phyloP scores from a whole-genome alignment of 2,888 invertebrate genomes.

The Agrilus biguttatus region DNA sequence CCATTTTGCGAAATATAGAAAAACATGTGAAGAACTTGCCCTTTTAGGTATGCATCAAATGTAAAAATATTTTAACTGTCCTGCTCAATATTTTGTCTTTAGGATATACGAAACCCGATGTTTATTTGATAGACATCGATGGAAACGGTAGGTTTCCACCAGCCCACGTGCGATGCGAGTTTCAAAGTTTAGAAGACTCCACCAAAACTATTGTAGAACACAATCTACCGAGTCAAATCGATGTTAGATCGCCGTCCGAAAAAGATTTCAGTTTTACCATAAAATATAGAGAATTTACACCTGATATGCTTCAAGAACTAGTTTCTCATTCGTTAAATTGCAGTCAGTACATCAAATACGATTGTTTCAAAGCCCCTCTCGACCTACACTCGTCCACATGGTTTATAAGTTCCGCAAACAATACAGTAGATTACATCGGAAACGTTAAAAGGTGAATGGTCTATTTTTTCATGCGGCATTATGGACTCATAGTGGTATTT shows the following conservation, averaged over 20 bases:
- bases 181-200: slow-evolving; percentile 71
- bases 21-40: slow-evolving; percentile 86
- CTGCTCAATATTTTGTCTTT: slow-evolving; percentile 4
- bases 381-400: slow-evolving; percentile 79
- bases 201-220: slow-evolving; percentile 84
- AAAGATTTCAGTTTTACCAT: slow-evolving; percentile 74
- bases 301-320: slow-evolving; percentile 81
- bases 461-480: neutral
- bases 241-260: slow-evolving; percentile 65
- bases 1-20: slow-evolving; percentile 81
- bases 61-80: neutral
- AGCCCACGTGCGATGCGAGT: slow-evolving; percentile 83
- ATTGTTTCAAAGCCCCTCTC: slow-evolving; percentile 77
- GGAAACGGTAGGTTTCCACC: slow-evolving; percentile 87
- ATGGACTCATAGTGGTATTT: neutral
- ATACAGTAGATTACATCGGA: slow-evolving; percentile 66
- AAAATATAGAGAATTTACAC: slow-evolving; percentile 76
- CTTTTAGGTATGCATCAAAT: slow-evolving; percentile 40
- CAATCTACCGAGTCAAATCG: slow-evolving; percentile 80
- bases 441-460: slow-evolving; percentile 55
- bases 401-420: slow-evolving; percentile 72
- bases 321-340: slow-evolving; percentile 82
- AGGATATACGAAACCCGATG: slow-evolving; percentile 76
- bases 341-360: slow-evolving; percentile 79
- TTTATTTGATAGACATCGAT: slow-evolving; percentile 86